phyloP scores from a whole-genome alignment of 2,888 invertebrate genomes.

The Boloria euphrosyne region DNA sequence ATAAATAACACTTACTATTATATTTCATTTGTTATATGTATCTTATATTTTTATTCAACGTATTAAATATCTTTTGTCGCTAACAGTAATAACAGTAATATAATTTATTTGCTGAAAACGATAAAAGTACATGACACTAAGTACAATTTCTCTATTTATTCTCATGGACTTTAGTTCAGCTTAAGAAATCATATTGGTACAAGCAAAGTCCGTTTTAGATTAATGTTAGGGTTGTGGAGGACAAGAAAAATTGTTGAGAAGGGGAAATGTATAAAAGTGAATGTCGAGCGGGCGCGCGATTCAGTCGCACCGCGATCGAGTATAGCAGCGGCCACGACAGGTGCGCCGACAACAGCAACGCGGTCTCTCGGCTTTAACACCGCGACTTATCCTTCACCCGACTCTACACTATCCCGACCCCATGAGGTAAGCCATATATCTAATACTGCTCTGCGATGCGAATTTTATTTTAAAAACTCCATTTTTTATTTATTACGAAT shows the following conservation, averaged over 20 bases:
- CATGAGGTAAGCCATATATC: conserved; percentile 39
- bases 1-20: no score
- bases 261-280: conserved; percentile 75
- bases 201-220: conserved; percentile 14
- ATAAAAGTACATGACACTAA: no score
- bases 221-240: conserved; percentile 48
- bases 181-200: no score
- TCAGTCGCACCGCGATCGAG: conserved; percentile 68
- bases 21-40: no score
- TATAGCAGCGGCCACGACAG: conserved; percentile 46
- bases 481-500: conserved; percentile 17
- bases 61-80: no score
- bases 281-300: conserved; percentile 61
- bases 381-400: conserved; percentile 21
- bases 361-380: conserved; percentile 28
- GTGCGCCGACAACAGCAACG: conserved; percentile 21
- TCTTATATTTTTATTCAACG: no score
- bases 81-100: no score
- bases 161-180: no score
- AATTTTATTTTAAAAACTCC: conserved; percentile 23
- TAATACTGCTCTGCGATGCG: conserved; percentile 35
- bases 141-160: no score
- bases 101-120: no score
- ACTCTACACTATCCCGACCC: conserved; percentile 28
- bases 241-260: conserved; percentile 59